phyloP scores from a whole-genome alignment of 2,888 invertebrate genomes.

The Apamea monoglypha region DNA sequence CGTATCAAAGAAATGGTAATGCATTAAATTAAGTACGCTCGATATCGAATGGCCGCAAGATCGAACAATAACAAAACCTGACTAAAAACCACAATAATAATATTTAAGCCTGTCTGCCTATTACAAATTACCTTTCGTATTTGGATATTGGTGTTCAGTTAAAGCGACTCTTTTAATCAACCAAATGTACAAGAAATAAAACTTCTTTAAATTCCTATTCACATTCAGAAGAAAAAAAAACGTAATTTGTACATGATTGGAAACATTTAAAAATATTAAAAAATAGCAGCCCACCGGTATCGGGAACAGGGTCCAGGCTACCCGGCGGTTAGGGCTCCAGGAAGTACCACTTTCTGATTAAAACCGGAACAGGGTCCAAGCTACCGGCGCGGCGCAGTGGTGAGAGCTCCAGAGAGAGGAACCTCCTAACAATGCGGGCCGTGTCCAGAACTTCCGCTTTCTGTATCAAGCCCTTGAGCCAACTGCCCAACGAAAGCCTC shows the following conservation, averaged over 20 bases:
- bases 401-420: no score
- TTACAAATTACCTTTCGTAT: background rate
- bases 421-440: no score
- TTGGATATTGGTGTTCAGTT: background rate
- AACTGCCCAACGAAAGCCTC: no score
- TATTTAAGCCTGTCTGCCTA: background rate
- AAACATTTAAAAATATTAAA: no score
- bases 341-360: no score
- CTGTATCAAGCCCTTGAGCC: no score
- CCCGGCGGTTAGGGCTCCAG: no score
- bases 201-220: background rate
- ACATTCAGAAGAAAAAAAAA: background rate
- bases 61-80: background rate
- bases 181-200: background rate
- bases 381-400: no score
- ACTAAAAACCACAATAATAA: background rate
- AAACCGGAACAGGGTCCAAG: no score
- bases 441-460: no score
- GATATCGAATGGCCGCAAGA: background rate
- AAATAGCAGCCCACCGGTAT: no score
- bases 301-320: no score
- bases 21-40: background rate
- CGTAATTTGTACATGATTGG: background rate
- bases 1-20: constrained; percentile 4
- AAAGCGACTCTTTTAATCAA: background rate